Percentiles rank a stretch among this genome's conserved stretches.
These are phyloP conservation scores for Acromyrmex echinatior DNA, from an alignment of 1,140 invertebrate genomes.

Conservation along the genomic window DNA sequence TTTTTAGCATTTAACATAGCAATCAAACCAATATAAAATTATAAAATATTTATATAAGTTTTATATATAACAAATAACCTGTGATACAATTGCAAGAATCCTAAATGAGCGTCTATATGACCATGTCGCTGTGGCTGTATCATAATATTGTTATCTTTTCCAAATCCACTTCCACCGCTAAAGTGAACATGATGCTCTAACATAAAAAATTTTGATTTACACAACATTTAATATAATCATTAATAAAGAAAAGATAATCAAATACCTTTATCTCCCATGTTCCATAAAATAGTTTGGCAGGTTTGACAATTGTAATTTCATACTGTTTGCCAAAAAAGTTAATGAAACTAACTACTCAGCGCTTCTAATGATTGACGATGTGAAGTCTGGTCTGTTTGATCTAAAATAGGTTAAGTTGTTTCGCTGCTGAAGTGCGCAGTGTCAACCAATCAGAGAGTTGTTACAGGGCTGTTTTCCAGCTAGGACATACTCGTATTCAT, in stretches of 20 bases:
- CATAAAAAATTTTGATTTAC: not conserved
- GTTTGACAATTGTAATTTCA: constrained; percentile 62
- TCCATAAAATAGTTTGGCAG: constrained; percentile 56
- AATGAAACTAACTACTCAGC: not conserved
- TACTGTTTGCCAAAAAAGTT: constrained; percentile 55
- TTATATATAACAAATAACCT: constrained; percentile 66
- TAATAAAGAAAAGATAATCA: not conserved
- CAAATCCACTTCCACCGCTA: constrained; percentile 79
- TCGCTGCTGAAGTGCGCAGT: no score
- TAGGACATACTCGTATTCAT: no score
- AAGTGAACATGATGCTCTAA: constrained; percentile 83
- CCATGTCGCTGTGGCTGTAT: constrained; percentile 82
- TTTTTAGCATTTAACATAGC: not conserved
- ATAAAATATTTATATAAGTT: constrained; percentile 33
- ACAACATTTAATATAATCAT: not conserved
- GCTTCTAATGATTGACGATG: no score
- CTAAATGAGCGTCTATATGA: constrained; percentile 80
- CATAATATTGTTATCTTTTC: constrained; percentile 81
- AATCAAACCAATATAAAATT: not conserved
- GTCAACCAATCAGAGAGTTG: no score
- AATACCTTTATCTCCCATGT: constrained; percentile 75
- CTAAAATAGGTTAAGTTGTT: no score
- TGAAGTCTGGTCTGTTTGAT: no score
- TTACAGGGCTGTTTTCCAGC: no score
- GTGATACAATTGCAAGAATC: constrained; percentile 81